Percentiles rank a stretch among this genome's conserved stretches.
Evolutionary conservation across 2,113 vertebrate genomes (phyloP).

Genomic region (Saguinus midas): DNA sequence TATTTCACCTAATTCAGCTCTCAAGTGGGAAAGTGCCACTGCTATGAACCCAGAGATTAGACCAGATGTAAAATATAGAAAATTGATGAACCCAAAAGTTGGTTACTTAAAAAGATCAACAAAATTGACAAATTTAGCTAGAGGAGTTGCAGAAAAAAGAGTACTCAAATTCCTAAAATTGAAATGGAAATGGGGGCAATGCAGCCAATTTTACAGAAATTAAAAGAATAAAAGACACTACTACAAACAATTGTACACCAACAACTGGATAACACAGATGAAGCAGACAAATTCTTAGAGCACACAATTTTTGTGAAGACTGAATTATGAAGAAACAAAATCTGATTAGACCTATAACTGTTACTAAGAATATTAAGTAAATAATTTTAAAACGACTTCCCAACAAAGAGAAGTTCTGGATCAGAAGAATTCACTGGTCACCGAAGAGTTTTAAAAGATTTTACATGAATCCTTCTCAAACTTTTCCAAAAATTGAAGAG

Average conservation of each 20-base stretch:
- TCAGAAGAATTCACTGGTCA: background rate
- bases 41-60: background rate
- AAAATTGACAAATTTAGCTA: background rate
- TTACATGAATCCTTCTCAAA: background rate
- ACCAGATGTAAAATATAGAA: background rate
- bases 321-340: background rate
- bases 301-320: background rate
- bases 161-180: background rate
- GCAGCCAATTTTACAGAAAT: background rate
- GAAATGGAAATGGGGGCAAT: background rate
- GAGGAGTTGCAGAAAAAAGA: background rate
- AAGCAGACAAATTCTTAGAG: background rate
- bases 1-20: background rate
- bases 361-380: background rate
- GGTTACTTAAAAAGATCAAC: background rate
- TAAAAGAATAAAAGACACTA: background rate
- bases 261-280: no score
- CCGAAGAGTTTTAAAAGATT: background rate
- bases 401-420: background rate
- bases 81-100: background rate
- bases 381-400: background rate
- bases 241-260: background rate
- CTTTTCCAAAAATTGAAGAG: background rate
- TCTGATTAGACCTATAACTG: background rate
- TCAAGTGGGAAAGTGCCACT: background rate